Evolutionary conservation across 2,113 vertebrate species (phyloP).

Genomic region (Manacus vitellinus): DNA sequence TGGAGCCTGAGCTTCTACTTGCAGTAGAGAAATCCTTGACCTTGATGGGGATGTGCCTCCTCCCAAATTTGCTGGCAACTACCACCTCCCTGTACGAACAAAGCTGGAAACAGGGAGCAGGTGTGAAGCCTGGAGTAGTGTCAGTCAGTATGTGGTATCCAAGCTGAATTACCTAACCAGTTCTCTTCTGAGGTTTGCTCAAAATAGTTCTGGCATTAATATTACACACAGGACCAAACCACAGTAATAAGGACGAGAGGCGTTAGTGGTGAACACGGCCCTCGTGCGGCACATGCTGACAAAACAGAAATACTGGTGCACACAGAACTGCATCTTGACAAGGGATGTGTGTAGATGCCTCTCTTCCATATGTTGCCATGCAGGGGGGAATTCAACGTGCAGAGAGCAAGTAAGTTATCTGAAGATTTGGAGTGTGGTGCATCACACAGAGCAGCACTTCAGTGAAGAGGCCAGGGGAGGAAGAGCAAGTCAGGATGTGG

Average conservation of each 20-base stretch:
- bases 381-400: background rate
- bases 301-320: background rate
- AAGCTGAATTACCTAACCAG: background rate
- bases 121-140: background rate
- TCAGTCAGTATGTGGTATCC: background rate
- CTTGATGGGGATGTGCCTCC: fast-evolving
- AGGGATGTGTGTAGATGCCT: background rate
- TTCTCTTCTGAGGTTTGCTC: background rate
- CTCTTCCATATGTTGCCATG: background rate
- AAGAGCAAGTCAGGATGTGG: background rate
- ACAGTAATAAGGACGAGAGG: background rate
- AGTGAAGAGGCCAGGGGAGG: background rate
- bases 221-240: background rate
- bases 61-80: background rate
- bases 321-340: background rate
- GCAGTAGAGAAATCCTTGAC: background rate
- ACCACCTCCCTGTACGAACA: background rate
- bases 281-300: background rate
- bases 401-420: background rate
- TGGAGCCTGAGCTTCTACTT: background rate
- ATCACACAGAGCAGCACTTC: background rate
- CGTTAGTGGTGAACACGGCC: background rate
- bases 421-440: background rate
- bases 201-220: background rate
- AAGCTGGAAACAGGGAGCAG: background rate